phyloP scores from a whole-genome alignment of 2,888 invertebrate genomes.

The Cerceris ruficornis region DNA sequence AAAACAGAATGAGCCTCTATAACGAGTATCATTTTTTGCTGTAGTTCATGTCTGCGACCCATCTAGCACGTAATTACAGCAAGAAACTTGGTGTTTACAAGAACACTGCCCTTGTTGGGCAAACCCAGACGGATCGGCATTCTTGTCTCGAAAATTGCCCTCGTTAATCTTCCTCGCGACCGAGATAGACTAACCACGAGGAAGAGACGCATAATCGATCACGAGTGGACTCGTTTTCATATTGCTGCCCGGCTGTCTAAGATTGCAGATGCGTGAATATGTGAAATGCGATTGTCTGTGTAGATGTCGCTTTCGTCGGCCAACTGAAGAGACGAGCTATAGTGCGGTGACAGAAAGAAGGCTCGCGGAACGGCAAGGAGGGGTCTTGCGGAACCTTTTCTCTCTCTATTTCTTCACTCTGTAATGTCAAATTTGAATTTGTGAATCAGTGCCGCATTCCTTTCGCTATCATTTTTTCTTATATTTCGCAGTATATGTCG shows the following conservation, averaged over 20 bases:
- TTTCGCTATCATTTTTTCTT: too few species aligned
- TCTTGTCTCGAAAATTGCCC: conserved; percentile 15
- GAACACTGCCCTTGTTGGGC: not conserved
- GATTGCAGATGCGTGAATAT: conserved; percentile 20
- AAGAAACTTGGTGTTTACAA: conserved; percentile 12
- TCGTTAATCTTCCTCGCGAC: conserved; percentile 24
- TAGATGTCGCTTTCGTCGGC: too few species aligned
- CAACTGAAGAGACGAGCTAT: too few species aligned
- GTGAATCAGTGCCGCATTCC: too few species aligned
- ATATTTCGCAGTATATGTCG: too few species aligned
- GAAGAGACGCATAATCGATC: conserved; percentile 26
- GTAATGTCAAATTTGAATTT: too few species aligned
- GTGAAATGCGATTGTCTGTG: not conserved
- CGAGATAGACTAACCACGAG: not conserved
- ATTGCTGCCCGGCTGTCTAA: not conserved
- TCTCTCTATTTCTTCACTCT: too few species aligned
- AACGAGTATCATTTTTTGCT: too few species aligned
- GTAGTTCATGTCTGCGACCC: conserved; percentile 1
- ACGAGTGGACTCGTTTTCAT: conserved; percentile 19
- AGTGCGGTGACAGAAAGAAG: too few species aligned
- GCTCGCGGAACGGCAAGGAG: too few species aligned
- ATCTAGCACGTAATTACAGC: conserved; percentile 7
- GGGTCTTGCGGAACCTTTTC: too few species aligned
- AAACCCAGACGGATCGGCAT: conserved; percentile 15
- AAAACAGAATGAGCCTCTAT: too few species aligned